These are phyloP conservation scores for Eupeodes corollae DNA, from an alignment of 1,140 invertebrate species.

Conservation along the genomic window DNA sequence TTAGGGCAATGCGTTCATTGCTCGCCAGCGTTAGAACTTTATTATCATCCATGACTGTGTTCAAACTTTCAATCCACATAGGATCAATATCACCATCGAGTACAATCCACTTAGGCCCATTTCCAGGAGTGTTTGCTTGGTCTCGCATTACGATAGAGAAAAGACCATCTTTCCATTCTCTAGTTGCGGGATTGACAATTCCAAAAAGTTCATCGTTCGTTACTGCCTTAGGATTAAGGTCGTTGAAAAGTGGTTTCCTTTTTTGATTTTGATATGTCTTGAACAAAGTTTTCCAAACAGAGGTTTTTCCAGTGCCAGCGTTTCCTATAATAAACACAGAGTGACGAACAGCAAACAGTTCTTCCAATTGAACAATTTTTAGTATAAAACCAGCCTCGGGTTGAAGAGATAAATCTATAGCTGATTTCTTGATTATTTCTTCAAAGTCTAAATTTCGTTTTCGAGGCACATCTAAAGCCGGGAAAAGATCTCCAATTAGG, in stretches of 20 bases:
- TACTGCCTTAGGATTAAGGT: constrained; percentile 89
- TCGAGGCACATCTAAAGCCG: constrained; percentile 76
- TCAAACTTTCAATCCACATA: constrained; percentile 92
- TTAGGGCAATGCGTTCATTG: constrained; percentile 87
- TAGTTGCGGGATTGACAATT: constrained; percentile 82
- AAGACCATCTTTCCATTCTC: constrained; percentile 93
- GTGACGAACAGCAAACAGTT: constrained; percentile 84
- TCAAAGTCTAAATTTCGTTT: constrained; percentile 77
- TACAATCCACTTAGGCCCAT: constrained; percentile 86
- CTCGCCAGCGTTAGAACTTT: constrained; percentile 82
- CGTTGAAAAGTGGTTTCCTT: constrained; percentile 70
- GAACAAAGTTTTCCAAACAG: constrained; percentile 84
- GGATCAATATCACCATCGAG: constrained; percentile 93
- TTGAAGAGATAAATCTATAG: constrained; percentile 74
- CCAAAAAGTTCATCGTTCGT: constrained; percentile 93
- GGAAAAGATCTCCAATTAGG: constrained; percentile 80
- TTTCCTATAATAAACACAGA: constrained; percentile 88
- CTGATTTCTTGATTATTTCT: constrained; percentile 60
- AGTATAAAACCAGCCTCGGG: constrained; percentile 73
- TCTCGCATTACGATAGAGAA: constrained; percentile 87
- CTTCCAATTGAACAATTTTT: constrained; percentile 76
- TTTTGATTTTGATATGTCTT: constrained; percentile 68
- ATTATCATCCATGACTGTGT: constrained; percentile 77
- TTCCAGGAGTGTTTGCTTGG: constrained; percentile 69
- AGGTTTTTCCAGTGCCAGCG: constrained; percentile 86